Evolutionary conservation across 2,888 invertebrate genomes (phyloP).

Genomic region (Cremastinae sp.): DNA sequence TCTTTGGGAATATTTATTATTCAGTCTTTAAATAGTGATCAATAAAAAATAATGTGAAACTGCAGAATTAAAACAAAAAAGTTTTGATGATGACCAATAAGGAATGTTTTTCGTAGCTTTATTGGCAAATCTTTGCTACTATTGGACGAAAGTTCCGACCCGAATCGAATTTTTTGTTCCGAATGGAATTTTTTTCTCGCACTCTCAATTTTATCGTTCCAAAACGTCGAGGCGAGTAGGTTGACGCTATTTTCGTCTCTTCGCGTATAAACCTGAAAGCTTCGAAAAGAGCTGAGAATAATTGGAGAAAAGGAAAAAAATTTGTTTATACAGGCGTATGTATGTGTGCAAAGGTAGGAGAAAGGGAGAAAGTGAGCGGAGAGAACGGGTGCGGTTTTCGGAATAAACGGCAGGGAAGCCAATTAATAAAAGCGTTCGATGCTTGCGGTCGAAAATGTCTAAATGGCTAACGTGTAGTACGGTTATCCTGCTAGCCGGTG

Average conservation of each 20-base stretch:
- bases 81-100: too few species aligned
- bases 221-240: not conserved
- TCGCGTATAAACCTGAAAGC: too few species aligned
- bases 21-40: too few species aligned
- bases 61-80: too few species aligned
- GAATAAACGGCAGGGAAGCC: constrained; percentile 55
- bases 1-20: too few species aligned
- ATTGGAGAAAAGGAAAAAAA: constrained; percentile 16
- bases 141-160: too few species aligned
- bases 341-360: constrained; percentile 13
- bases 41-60: too few species aligned
- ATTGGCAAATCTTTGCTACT: too few species aligned
- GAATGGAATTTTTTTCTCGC: constrained; percentile 18
- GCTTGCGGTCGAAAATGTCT: constrained; percentile 53
- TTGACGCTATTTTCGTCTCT: too few species aligned
- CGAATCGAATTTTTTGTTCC: too few species aligned
- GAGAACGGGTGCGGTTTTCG: constrained; percentile 42
- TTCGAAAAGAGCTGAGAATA: constrained; percentile 21
- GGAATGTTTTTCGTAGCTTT: too few species aligned
- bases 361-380: constrained; percentile 25
- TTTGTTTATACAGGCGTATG: constrained; percentile 14
- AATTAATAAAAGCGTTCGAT: constrained; percentile 59
- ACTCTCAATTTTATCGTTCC: constrained; percentile 46
- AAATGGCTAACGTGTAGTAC: constrained; percentile 33
- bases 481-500: constrained; percentile 23